Evolutionary conservation across 1,140 invertebrate species (phyloP).

Genomic region (Drosophila obscura): DNA sequence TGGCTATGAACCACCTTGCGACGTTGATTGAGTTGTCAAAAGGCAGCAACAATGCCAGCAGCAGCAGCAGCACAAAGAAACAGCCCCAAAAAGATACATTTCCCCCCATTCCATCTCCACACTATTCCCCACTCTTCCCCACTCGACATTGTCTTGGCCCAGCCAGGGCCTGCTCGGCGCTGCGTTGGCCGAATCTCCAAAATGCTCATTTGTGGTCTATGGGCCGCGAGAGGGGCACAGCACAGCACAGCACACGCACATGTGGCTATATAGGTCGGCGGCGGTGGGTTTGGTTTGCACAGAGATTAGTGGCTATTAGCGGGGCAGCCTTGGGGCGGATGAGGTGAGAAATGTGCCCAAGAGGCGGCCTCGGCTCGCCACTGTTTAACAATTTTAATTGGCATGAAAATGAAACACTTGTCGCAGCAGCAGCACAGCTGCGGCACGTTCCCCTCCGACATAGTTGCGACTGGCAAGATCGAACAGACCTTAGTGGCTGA

Average conservation of each 20-base stretch:
- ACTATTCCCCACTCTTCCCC: neutral
- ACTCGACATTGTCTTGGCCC: slow-evolving; percentile 54
- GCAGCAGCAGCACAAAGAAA: slow-evolving; percentile 46
- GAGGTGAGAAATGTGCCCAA: slow-evolving; percentile 50
- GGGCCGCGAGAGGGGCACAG: slow-evolving; percentile 43
- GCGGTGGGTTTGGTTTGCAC: slow-evolving; percentile 51
- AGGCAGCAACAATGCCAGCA: slow-evolving; percentile 47
- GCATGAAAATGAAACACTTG: slow-evolving; percentile 3
- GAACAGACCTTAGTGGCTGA: no score
- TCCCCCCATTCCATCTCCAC: neutral
- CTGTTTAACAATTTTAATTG: slow-evolving; percentile 24
- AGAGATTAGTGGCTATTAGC: slow-evolving; percentile 69
- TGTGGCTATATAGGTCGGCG: slow-evolving; percentile 37
- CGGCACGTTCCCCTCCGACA: neutral
- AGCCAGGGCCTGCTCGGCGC: neutral
- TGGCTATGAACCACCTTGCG: slow-evolving; percentile 29
- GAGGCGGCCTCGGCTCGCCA: slow-evolving; percentile 37
- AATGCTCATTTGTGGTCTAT: slow-evolving; percentile 50
- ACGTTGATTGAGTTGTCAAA: slow-evolving; percentile 70
- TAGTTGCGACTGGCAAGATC: neutral
- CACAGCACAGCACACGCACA: slow-evolving; percentile 31
- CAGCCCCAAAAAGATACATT: slow-evolving; percentile 40
- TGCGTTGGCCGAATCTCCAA: slow-evolving; percentile 11
- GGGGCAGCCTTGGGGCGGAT: slow-evolving; percentile 53
- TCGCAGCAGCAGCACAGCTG: no score